Conservation (phyloP, 2,888 invertebrate species). For the Patella caerulea region DNA sequence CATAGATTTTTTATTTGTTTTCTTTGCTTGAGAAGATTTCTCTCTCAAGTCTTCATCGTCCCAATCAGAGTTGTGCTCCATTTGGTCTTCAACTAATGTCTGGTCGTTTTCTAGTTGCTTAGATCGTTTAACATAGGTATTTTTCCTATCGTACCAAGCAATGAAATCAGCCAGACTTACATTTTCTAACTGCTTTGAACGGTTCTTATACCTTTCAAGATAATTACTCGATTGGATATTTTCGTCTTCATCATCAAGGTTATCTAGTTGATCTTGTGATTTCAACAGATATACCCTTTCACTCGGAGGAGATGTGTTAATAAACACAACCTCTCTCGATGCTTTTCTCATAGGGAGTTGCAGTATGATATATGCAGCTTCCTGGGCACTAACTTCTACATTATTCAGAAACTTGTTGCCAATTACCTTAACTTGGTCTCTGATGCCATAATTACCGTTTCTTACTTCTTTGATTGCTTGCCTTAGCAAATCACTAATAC, state of each 20-base stretch:
- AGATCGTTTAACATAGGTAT: not conserved
- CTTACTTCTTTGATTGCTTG: slow-evolving; percentile 38
- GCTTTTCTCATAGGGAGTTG: slow-evolving; percentile 42
- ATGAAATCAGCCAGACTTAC: slow-evolving; percentile 38
- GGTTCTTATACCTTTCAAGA: slow-evolving; percentile 36
- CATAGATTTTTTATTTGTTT: slow-evolving; percentile 16
- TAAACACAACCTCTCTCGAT: slow-evolving; percentile 39
- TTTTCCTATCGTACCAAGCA: slow-evolving; percentile 25
- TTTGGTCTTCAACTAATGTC: too few species aligned
- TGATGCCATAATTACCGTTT: slow-evolving; percentile 21
- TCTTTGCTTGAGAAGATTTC: slow-evolving; percentile 29
- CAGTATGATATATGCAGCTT: slow-evolving; percentile 49
- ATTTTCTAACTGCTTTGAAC: slow-evolving; percentile 30
- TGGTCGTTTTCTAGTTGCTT: not conserved
- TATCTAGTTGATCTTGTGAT: too few species aligned
- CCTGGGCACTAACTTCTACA: slow-evolving; percentile 54
- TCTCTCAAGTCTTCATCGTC: slow-evolving; percentile 21
- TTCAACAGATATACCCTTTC: too few species aligned
- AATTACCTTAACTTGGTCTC: slow-evolving; percentile 32
- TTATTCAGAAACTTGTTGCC: too few species aligned
- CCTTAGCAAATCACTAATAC: slow-evolving; percentile 42
- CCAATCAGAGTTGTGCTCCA: slow-evolving; percentile 1
- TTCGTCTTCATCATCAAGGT: not conserved
- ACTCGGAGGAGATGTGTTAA: slow-evolving; percentile 36
- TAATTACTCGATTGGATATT: slow-evolving; percentile 36